These are phyloP conservation scores for Alectura lathami DNA, from an alignment of 2,113 vertebrate species.

Conservation along the genomic window DNA sequence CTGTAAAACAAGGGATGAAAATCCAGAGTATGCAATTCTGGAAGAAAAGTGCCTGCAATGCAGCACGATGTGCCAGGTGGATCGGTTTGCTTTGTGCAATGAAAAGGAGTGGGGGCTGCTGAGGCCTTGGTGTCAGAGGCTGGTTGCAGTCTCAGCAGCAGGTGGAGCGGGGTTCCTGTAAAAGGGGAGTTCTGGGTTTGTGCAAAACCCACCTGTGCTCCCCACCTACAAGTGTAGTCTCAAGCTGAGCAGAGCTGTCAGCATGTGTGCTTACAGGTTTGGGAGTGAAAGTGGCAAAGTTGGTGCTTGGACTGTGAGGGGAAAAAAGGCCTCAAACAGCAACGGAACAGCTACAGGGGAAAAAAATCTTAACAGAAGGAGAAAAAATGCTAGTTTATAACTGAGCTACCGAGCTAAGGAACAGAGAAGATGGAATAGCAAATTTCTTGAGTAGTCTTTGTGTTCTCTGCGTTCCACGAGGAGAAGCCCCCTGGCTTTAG, in stretches of 20 bases:
- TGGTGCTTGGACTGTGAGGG: not conserved
- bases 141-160: not conserved
- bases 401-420: not conserved
- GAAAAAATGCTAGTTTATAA: not conserved
- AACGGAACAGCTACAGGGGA: not conserved
- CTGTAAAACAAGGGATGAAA: not conserved
- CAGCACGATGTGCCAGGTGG: not conserved
- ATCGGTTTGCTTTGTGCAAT: not conserved
- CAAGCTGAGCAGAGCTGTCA: not conserved
- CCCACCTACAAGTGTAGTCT: not conserved
- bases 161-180: not conserved
- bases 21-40: not conserved
- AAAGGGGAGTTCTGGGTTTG: not conserved
- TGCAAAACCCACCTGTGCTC: not conserved
- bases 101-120: not conserved
- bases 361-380: not conserved
- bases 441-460: not conserved
- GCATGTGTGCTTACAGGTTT: accelerated
- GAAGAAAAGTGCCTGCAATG: not conserved
- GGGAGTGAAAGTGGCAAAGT: not conserved
- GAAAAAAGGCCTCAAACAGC: not conserved
- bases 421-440: not conserved
- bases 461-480: not conserved
- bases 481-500: not conserved
- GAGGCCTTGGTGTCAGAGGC: not conserved